phyloP scores from a whole-genome alignment of 2,888 invertebrate genomes.

The Temnothorax rugatulus region DNA sequence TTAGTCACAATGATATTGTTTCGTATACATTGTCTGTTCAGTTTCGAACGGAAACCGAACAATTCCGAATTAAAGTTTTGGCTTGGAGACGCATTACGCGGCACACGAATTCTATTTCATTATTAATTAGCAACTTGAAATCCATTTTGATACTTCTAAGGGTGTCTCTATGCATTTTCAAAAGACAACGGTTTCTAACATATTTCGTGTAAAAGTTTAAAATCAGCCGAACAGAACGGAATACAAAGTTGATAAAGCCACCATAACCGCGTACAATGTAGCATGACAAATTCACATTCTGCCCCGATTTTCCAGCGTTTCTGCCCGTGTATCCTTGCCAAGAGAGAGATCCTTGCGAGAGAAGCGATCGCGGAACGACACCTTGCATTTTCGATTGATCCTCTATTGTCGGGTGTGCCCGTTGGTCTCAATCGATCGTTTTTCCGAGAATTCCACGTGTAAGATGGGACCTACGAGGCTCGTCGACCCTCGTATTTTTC shows the following conservation, averaged over 20 bases:
- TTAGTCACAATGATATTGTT: slow-evolving; percentile 31
- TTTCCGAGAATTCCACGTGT: background rate
- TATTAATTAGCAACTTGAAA: background rate
- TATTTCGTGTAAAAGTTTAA: background rate
- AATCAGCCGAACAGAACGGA: background rate
- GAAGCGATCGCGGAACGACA: slow-evolving; percentile 20
- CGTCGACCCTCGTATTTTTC: slow-evolving; percentile 20
- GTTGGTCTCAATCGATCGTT: slow-evolving; percentile 22
- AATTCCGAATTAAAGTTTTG: background rate
- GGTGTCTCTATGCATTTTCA: background rate
- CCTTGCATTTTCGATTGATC: slow-evolving; percentile 46
- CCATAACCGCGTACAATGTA: background rate
- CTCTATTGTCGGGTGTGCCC: slow-evolving; percentile 7
- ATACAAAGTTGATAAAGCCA: slow-evolving; percentile 26
- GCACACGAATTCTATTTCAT: background rate
- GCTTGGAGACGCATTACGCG: background rate
- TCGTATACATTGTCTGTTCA: slow-evolving; percentile 1
- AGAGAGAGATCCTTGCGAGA: slow-evolving; percentile 27
- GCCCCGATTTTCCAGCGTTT: slow-evolving; percentile 25
- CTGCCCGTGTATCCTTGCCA: slow-evolving; percentile 5
- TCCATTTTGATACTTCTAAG: background rate
- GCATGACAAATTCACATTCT: slow-evolving; percentile 35
- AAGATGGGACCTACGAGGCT: background rate
- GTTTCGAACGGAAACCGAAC: background rate
- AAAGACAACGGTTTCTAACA: background rate